phyloP scores from a whole-genome alignment of 2,888 invertebrate genomes.

The Bhutanitis thaidina region DNA sequence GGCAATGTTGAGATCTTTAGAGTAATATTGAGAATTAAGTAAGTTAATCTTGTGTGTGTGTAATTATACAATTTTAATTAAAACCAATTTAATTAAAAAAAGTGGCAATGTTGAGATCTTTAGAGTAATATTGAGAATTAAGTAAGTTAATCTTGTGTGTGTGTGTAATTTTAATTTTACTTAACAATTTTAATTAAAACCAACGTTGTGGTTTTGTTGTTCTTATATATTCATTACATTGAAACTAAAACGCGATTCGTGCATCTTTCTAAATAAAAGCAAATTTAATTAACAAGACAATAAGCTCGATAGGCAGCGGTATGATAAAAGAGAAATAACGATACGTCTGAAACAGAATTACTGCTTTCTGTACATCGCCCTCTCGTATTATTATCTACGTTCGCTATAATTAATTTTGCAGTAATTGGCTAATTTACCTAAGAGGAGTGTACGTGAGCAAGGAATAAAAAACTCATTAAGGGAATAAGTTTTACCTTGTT shows the following conservation, averaged over 20 bases:
- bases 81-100: too few relatives aligned
- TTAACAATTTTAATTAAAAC: too few relatives aligned
- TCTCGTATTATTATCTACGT: constrained; percentile 3
- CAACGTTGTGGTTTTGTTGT: too few relatives aligned
- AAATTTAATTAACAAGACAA: constrained; percentile 15
- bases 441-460: neutral
- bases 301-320: neutral
- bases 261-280: neutral
- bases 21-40: too few relatives aligned
- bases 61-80: too few relatives aligned
- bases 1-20: neutral
- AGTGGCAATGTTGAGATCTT: neutral
- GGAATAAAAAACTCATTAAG: constrained; percentile 9
- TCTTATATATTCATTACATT: too few relatives aligned
- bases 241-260: too few relatives aligned
- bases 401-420: constrained; percentile 14
- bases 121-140: too few relatives aligned
- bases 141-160: too few relatives aligned
- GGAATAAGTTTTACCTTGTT: constrained; percentile 7
- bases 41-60: too few relatives aligned
- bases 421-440: constrained; percentile 17
- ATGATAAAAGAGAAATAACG: constrained; percentile 4
- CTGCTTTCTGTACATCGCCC: neutral
- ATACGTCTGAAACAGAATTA: constrained; percentile 11
- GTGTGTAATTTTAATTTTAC: too few relatives aligned